Conservation (phyloP, 2,113 vertebrate genomes). For the Toxotes jaculatrix region DNA sequence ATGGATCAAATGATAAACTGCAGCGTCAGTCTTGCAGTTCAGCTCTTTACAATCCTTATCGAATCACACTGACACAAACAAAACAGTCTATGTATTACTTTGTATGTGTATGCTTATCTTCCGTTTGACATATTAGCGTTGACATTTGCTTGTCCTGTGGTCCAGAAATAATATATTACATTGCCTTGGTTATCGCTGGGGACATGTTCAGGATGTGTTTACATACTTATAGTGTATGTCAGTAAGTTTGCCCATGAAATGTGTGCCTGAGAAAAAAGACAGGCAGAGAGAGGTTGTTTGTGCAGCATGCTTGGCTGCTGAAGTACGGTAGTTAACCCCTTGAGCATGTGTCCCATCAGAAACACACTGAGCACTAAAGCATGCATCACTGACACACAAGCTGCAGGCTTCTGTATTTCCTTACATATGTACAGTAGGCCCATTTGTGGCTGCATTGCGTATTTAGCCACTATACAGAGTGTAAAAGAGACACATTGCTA, state of each 20-base stretch:
- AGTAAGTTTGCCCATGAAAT: conserved; percentile 6
- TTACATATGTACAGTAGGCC: conserved; percentile 7
- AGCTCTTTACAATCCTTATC: neutral
- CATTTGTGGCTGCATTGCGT: neutral
- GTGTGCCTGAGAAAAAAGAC: neutral
- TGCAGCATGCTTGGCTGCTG: conserved; percentile 67
- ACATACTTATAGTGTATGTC: conserved; percentile 5
- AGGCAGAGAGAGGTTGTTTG: conserved; percentile 41
- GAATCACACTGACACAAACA: neutral
- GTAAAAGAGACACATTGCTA: conserved; percentile 13
- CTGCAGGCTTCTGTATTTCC: conserved; percentile 39
- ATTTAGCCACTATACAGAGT: neutral
- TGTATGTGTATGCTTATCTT: neutral
- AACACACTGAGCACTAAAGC: conserved; percentile 62
- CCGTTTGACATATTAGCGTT: neutral
- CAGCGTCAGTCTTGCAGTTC: neutral
- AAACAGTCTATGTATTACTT: neutral
- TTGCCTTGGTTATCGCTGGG: neutral
- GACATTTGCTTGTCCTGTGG: neutral
- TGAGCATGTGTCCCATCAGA: conserved; percentile 61
- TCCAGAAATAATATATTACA: conserved; percentile 3
- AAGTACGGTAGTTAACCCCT: conserved; percentile 65
- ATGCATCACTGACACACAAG: conserved; percentile 58
- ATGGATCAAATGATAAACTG: neutral
- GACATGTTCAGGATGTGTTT: conserved; percentile 13